Evolutionary conservation across 1,140 invertebrate genomes (phyloP).

Genomic region (Brachionus sp.): DNA sequence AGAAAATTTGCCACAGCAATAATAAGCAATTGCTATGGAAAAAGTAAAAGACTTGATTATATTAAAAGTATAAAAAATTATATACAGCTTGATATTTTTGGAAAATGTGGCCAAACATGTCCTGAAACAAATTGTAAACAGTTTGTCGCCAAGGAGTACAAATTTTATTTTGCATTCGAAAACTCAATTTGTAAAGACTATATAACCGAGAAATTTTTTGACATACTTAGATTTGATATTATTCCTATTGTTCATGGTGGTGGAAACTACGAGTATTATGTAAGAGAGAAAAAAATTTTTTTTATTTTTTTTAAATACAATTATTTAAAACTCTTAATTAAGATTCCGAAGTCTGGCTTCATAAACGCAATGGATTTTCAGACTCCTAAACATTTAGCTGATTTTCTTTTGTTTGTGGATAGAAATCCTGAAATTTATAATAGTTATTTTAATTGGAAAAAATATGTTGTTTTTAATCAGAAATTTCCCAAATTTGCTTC

Average conservation of each 20-base stretch:
- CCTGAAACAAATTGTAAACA: neutral
- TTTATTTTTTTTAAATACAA: neutral
- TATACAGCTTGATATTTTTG: neutral
- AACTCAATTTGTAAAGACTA: constrained; percentile 47
- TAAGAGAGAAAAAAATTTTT: neutral
- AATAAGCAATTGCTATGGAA: neutral
- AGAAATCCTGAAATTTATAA: neutral
- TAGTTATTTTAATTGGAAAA: constrained; percentile 20
- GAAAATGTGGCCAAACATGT: constrained; percentile 14
- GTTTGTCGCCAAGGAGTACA: neutral
- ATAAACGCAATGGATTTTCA: constrained; percentile 47
- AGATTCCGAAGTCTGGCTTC: constrained; percentile 4
- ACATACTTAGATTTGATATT: neutral
- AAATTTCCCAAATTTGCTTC: constrained; percentile 1
- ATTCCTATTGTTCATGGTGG: constrained; percentile 46
- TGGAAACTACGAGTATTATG: neutral
- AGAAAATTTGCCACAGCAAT: neutral
- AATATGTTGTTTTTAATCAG: neutral
- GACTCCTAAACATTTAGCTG: constrained; percentile 45
- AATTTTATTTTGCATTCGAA: constrained; percentile 48
- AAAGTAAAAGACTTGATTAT: neutral
- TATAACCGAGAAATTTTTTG: constrained; percentile 47
- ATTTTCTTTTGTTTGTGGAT: constrained; percentile 46
- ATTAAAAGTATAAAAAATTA: neutral
- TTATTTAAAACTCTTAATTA: neutral